Evolutionary conservation across 2,113 vertebrate species (phyloP).

Genomic region (Phaetusa simplex): DNA sequence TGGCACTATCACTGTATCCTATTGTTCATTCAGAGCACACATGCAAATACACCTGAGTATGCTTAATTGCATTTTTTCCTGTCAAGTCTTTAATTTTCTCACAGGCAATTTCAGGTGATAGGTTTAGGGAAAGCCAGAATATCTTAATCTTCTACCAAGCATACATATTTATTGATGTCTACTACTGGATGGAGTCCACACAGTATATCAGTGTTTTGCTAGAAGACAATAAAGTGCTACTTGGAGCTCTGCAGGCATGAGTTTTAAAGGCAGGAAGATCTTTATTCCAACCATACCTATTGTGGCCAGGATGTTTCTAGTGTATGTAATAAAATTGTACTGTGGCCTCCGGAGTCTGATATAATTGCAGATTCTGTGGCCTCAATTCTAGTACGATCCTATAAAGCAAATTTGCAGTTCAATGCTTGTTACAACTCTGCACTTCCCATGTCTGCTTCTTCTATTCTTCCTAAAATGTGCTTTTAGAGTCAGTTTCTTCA

Average conservation of each 20-base stretch:
- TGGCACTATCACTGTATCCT: not conserved
- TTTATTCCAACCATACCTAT: not conserved
- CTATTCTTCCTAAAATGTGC: not conserved
- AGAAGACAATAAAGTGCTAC: not conserved
- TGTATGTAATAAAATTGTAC: not conserved
- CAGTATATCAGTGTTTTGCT: not conserved
- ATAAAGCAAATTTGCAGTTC: not conserved
- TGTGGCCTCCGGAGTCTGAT: not conserved
- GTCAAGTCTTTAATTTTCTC: constrained; percentile 1
- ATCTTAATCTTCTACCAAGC: not conserved
- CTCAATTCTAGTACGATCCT: not conserved
- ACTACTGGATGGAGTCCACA: not conserved
- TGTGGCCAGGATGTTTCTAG: not conserved
- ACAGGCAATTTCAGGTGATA: not conserved
- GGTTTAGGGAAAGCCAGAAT: not conserved
- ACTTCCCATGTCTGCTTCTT: not conserved
- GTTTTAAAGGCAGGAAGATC: not conserved
- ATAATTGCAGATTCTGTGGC: not conserved
- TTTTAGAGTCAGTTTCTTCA: not conserved
- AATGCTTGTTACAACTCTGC: not conserved
- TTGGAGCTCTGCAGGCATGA: not conserved
- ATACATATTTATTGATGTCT: not conserved
- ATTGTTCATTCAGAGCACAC: not conserved
- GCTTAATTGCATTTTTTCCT: constrained; percentile 20
- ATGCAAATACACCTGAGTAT: not conserved